Evolutionary conservation across 2,888 invertebrate genomes (phyloP).

Genomic region (Ommatoiulus sabulosus): DNA sequence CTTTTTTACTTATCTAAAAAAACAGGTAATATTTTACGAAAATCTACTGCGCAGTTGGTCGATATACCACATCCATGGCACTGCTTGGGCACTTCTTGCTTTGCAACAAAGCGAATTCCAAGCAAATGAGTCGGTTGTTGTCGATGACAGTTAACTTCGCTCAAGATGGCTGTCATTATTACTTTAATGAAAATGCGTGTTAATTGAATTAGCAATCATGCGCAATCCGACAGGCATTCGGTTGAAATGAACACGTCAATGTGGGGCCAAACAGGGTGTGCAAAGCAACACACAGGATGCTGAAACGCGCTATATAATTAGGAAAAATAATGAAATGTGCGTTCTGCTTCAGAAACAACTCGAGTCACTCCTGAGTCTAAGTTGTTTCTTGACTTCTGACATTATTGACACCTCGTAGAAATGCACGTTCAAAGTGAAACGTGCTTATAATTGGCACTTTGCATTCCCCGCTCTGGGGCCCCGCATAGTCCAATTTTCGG

Average conservation of each 20-base stretch:
- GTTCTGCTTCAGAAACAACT: neutral
- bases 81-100: neutral
- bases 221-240: neutral
- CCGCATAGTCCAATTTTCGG: neutral
- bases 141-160: neutral
- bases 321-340: neutral
- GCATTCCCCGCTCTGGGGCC: neutral
- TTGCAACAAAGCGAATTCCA: neutral
- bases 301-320: neutral
- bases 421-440: neutral
- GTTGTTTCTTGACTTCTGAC: neutral
- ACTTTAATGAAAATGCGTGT: neutral
- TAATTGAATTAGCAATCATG: neutral
- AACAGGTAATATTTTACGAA: too few species aligned
- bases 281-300: neutral
- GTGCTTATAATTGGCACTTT: neutral
- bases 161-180: neutral
- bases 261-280: constrained; percentile 1
- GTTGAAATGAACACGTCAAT: neutral
- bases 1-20: neutral
- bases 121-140: neutral
- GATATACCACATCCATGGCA: too few species aligned
- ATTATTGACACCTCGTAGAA: neutral
- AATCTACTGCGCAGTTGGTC: too few species aligned
- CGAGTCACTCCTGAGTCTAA: neutral